phyloP scores from a whole-genome alignment of 2,888 invertebrate species.

The Latrodectus elegans region DNA sequence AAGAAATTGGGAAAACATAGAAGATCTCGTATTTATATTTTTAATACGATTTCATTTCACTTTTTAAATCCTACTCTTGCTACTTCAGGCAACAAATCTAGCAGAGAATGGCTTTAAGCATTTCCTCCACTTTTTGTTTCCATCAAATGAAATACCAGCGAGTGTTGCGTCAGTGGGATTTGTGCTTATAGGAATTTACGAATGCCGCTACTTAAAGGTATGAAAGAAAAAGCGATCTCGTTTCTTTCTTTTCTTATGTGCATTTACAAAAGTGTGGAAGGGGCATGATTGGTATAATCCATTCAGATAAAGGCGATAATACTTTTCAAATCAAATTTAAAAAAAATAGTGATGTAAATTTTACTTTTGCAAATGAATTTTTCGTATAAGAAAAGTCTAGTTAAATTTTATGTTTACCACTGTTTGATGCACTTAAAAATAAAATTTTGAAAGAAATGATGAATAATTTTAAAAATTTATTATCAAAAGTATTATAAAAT shows the following conservation, averaged over 20 bases:
- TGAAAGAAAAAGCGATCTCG: neutral
- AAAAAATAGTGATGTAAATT: too few species aligned
- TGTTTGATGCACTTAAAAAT: too few species aligned
- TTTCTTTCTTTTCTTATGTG: neutral
- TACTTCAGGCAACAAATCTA: constrained; percentile 8
- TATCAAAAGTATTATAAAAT: too few species aligned
- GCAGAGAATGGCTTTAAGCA: constrained; percentile 27
- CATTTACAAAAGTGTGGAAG: neutral
- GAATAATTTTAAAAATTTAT: too few species aligned
- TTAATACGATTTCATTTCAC: constrained; percentile 6
- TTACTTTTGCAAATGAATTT: too few species aligned
- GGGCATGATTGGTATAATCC: neutral
- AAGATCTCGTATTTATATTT: constrained; percentile 21
- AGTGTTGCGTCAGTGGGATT: constrained; percentile 14
- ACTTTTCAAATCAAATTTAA: neutral
- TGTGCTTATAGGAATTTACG: constrained; percentile 28
- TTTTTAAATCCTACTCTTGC: constrained; percentile 29
- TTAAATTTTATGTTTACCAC: too few species aligned
- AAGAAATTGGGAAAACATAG: constrained; percentile 23
- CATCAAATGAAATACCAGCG: neutral
- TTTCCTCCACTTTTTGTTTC: constrained; percentile 6
- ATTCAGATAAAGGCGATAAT: neutral
- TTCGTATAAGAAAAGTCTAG: too few species aligned
- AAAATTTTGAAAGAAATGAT: too few species aligned
- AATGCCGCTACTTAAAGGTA: neutral